Evolutionary conservation across 2,113 vertebrate genomes (phyloP), one percentile per base, ranked within the genome.

Genomic region (Astatoreochromis straeleni): DNA sequence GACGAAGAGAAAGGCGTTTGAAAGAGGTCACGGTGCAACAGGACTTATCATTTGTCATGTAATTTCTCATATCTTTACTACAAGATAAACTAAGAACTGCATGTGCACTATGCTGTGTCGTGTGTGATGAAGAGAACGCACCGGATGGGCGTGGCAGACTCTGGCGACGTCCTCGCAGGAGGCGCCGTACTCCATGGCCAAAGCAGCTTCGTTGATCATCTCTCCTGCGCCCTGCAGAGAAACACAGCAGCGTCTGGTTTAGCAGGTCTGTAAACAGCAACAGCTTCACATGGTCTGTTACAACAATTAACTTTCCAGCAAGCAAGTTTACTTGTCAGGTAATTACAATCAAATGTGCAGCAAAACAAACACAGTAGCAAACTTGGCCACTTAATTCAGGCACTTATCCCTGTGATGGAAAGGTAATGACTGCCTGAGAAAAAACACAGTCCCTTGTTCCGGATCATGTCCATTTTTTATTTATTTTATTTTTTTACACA

Each of bases 171-270:
- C 99, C 95, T 99, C 99, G 94, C 98, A 99, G 0, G 99, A 99
- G 5, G 99, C 98, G 8, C 99, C 99, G 3, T 99, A 99, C 90
- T 99, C 99, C 98, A 99, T 97, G 31, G 99, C 99, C 87, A 99
- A 95, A 7, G 98, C 96, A 11, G 99, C 98, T 96, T 99, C 99
- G 42, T 99, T 99, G 86, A 99, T 96, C 96, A 99, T 99, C 94
- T 99, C 99, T 9, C 98, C 99, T 54, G 98, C 99, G 83, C 98
- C 98, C 99, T 99, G 81, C n/a, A 78, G 54, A n/a, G 14, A 17
- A 78, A 85, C 35, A 12, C 63, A 75, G 29, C 31, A 83, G 21
- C 4, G 2, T 16, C 40, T 10, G 21, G 8, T 73, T 79, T 49
- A 35, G 24, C 29, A 85, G 5, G 17, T 58, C 12, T 21, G 14